A percentile compares a stretch with the other conserved stretches of the same genome.
These are phyloP conservation scores for Antennarius maculatus DNA, from an alignment of 2,797 vertebrate genomes.

Conservation along the genomic window DNA sequence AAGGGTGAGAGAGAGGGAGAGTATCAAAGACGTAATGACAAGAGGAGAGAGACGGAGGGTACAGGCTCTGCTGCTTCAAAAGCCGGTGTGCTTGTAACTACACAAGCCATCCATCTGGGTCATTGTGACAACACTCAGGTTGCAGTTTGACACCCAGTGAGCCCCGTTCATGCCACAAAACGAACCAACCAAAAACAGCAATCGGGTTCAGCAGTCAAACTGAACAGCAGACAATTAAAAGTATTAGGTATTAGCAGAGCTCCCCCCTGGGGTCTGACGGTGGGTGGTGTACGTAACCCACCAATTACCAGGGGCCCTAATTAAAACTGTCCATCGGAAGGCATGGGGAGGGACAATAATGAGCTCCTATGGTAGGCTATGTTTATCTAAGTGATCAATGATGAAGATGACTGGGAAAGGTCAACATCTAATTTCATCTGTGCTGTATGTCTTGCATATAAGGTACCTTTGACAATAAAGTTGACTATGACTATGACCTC, in stretches of 20 bases:
- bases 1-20: background rate
- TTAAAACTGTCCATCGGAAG: slow-evolving; percentile 61
- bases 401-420: slow-evolving; percentile 63
- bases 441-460: too few species aligned
- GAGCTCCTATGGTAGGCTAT: slow-evolving; percentile 47
- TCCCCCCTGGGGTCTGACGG: slow-evolving; percentile 52
- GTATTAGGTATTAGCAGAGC: slow-evolving; percentile 66
- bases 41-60: too few species aligned
- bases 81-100: slow-evolving; percentile 39
- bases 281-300: slow-evolving; percentile 55
- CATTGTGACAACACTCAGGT: slow-evolving; percentile 53
- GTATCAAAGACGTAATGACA: too few species aligned
- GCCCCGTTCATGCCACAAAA: slow-evolving; percentile 17
- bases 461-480: too few species aligned
- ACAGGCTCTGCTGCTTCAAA: slow-evolving; percentile 56
- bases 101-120: slow-evolving; percentile 58
- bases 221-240: slow-evolving; percentile 76
- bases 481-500: slow-evolving; percentile 14
- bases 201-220: slow-evolving; percentile 58
- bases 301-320: slow-evolving; percentile 64
- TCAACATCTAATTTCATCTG: slow-evolving; percentile 22
- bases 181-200: slow-evolving; percentile 32
- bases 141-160: slow-evolving; percentile 36
- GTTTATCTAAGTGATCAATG: slow-evolving; percentile 63
- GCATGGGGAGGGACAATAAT: slow-evolving; percentile 52